Evolutionary conservation across 2,888 invertebrate species (phyloP), one percentile per base, ranked within the genome.

Genomic region (Dendrolimus houi): DNA sequence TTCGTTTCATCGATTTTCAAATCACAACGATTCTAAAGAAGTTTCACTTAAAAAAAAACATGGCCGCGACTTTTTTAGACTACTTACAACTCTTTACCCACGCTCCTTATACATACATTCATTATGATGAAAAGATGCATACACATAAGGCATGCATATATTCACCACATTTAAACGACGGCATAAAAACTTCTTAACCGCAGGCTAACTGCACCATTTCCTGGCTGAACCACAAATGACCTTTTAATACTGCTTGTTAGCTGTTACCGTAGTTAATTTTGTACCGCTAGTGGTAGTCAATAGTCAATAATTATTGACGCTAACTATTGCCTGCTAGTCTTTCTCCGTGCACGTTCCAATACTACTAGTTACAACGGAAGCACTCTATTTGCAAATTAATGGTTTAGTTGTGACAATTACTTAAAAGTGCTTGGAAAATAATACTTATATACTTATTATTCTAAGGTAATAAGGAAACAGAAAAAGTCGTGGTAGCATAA

Each of bases 141-240:
- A 60, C n/a, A 41, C 52, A 62, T 58, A 66, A 67, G 62, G 64
- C 61, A 68, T 63, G 63, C 66, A 59, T 60, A 62, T 62, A 71
- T 70, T 74, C 67, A 68, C 68, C 71, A 75, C 71, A 65, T 70
- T 68, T 70, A 60, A 66, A 9, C 61, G 63, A 57, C 64, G 57
- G 65, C 59, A 73, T 74, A 84, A 81, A 83, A 86, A 84, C 83
- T 76, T 57, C 58, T 62, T 61, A 65, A 86, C 86, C 87, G 69
- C 86, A 83, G 72, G 71, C 70, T 77, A 74, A 79, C 74, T 79
- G 74, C 71, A 73, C 64, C 60, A 81, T 79, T 86, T 87, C 87
- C 87, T 85, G 85, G 71, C 74, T 59, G 69, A 71, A 83, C 88
- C 88, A 69, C 89, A 85, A 86, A 86, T 77, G 76, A 79, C 80